These are phyloP conservation scores for Brachypodius melanocephalos DNA, from an alignment of 2,113 vertebrate species.

Conservation along the genomic window DNA sequence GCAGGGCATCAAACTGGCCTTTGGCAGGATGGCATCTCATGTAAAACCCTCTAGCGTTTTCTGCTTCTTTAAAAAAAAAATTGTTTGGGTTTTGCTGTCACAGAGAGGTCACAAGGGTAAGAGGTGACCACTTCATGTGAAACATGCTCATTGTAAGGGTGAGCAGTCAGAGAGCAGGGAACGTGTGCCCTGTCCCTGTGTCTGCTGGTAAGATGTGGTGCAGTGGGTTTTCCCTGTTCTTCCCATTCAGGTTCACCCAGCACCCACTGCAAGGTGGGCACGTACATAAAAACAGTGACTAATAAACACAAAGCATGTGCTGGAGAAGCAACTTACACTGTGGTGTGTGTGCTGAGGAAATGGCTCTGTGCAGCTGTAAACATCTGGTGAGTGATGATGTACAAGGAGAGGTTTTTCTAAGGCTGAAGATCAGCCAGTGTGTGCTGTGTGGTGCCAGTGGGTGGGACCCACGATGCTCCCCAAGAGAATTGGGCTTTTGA, in stretches of 20 bases:
- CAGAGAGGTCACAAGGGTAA: neutral
- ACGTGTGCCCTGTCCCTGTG: fast-evolving
- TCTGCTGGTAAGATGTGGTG: fast-evolving
- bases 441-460: neutral
- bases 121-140: neutral
- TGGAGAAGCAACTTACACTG: neutral
- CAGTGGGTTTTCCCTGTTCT: neutral
- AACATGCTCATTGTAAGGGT: neutral
- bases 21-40: neutral
- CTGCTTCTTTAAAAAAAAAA: neutral
- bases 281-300: fast-evolving
- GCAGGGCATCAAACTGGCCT: fast-evolving
- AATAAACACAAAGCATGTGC: neutral
- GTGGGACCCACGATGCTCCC: neutral
- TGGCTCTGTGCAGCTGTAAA: neutral
- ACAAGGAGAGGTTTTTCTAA: neutral
- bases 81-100: neutral
- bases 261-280: neutral
- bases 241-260: fast-evolving
- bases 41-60: fast-evolving
- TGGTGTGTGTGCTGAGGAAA: neutral
- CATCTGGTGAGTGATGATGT: neutral
- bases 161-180: neutral
- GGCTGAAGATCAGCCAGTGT: neutral
- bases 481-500: fast-evolving